Conservation (phyloP, 1,140 invertebrate species). For the Zaprionus camerounensis region DNA sequence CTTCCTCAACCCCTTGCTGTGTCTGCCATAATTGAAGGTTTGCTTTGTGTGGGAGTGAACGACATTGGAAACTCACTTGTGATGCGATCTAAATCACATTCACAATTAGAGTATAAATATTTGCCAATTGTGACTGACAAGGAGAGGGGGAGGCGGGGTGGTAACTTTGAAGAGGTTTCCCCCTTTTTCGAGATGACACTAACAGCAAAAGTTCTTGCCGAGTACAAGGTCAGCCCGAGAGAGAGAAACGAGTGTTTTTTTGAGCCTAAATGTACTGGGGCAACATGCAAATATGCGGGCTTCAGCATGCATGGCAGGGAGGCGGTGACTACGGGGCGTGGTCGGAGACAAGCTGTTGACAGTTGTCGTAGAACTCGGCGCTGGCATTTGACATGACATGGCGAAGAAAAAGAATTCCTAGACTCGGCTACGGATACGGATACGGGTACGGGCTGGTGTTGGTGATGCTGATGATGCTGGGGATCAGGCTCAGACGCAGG, state of each 20-base stretch:
- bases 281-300: conserved; percentile 73
- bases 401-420: conserved; percentile 13
- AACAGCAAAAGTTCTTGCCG: conserved; percentile 48
- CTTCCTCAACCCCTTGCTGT: conserved; percentile 20
- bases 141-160: neutral
- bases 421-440: neutral
- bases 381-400: conserved; percentile 43
- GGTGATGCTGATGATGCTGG: neutral
- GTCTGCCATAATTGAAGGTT: conserved; percentile 64
- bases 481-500: conserved; percentile 29
- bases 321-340: neutral
- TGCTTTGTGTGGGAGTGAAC: conserved; percentile 26
- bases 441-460: neutral
- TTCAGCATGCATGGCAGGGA: conserved; percentile 50
- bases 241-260: conserved; percentile 24
- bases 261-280: conserved; percentile 49
- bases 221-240: conserved; percentile 25
- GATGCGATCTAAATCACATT: conserved; percentile 58
- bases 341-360: conserved; percentile 70
- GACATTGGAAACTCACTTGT: conserved; percentile 30
- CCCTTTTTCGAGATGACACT: neutral
- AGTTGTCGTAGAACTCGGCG: conserved; percentile 54
- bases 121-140: conserved; percentile 50
- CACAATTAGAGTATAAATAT: conserved; percentile 77
- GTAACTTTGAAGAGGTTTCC: neutral